A percentile compares a stretch with the other conserved stretches of the same genome.
phyloP scores from a whole-genome alignment of 2,113 vertebrate genomes.

The Oncorhynchus mykiss region DNA sequence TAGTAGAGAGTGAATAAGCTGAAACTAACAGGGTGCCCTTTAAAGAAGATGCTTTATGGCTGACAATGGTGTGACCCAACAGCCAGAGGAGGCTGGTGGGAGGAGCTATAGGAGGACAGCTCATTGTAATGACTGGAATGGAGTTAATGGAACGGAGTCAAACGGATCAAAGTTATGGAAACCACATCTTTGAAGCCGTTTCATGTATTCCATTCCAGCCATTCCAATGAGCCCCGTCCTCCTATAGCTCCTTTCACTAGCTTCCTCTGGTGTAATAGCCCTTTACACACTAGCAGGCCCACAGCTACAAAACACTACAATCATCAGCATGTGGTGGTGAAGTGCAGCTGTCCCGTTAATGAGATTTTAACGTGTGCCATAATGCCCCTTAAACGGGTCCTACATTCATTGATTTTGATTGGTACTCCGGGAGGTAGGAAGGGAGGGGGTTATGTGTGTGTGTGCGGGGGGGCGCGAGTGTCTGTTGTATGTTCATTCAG shows the following conservation, averaged over 20 bases:
- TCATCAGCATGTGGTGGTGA: slow-evolving; percentile 68
- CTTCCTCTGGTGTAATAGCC: slow-evolving; percentile 59
- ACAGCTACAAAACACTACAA: slow-evolving; percentile 48
- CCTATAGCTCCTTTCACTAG: too few relatives aligned
- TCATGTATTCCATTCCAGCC: too few relatives aligned
- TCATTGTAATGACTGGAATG: too few relatives aligned
- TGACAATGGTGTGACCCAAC: neutral
- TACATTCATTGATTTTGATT: slow-evolving; percentile 65
- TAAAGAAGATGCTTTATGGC: neutral
- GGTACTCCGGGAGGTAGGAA: slow-evolving; percentile 15
- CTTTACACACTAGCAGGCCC: slow-evolving; percentile 13
- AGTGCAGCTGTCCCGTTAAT: slow-evolving; percentile 75
- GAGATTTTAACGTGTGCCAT: slow-evolving; percentile 74
- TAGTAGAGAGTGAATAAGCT: slow-evolving; percentile 16
- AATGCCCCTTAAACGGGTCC: slow-evolving; percentile 66
- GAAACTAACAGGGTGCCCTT: slow-evolving; percentile 2
- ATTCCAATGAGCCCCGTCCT: too few relatives aligned
- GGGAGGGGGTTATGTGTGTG: slow-evolving; percentile 41
- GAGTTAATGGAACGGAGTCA: too few relatives aligned
- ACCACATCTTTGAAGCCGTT: too few relatives aligned
- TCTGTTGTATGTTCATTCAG: slow-evolving; percentile 14
- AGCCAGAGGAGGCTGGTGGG: neutral
- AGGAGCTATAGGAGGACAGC: too few relatives aligned
- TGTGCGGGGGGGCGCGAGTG: neutral
- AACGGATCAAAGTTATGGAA: too few relatives aligned